A percentile compares a stretch with the other conserved stretches of the same genome.
These are phyloP conservation scores for Kryphioiulus occultus DNA, from an alignment of 2,888 invertebrate species.

Conservation along the genomic window DNA sequence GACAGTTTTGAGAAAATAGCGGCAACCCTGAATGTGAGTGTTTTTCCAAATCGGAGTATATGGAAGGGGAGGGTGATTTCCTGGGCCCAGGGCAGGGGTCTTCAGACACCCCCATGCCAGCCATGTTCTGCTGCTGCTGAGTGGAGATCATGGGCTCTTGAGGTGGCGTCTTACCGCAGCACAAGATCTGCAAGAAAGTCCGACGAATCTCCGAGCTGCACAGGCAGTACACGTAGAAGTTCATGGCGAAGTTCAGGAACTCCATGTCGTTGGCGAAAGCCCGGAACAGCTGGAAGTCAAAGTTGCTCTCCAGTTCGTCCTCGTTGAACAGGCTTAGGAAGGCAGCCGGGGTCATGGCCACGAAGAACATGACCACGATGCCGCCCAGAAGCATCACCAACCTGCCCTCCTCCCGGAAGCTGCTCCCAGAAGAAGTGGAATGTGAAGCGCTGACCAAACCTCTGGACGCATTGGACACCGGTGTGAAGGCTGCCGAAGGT, in stretches of 20 bases:
- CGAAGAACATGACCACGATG: slow-evolving; percentile 65
- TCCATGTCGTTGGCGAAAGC: slow-evolving; percentile 65
- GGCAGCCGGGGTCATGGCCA: slow-evolving; percentile 65
- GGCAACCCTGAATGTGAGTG: too few species aligned
- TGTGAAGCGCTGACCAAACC: not conserved
- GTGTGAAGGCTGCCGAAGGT: not conserved
- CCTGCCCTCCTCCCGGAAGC: slow-evolving; percentile 64
- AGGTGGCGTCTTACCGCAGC: not conserved
- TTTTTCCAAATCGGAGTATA: too few species aligned
- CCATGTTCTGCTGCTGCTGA: slow-evolving; percentile 43
- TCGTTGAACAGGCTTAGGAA: slow-evolving; percentile 63
- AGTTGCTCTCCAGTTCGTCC: slow-evolving; percentile 58
- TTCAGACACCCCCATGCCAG: not conserved
- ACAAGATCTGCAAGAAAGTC: slow-evolving; percentile 55
- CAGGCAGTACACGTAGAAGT: slow-evolving; percentile 65
- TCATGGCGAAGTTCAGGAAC: slow-evolving; percentile 66
- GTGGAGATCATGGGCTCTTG: slow-evolving; percentile 47
- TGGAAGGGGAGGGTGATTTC: not conserved
- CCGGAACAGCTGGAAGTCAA: slow-evolving; percentile 63
- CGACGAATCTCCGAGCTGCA: slow-evolving; percentile 62
- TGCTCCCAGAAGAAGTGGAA: slow-evolving; percentile 50
- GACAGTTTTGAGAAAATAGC: too few species aligned
- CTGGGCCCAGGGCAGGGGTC: not conserved
- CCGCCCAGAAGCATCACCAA: slow-evolving; percentile 64
- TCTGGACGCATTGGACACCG: not conserved